Percentiles rank a stretch among this genome's conserved stretches.
phyloP scores from a whole-genome alignment of 2,888 invertebrate genomes.

The Xestia rhomboidea region DNA sequence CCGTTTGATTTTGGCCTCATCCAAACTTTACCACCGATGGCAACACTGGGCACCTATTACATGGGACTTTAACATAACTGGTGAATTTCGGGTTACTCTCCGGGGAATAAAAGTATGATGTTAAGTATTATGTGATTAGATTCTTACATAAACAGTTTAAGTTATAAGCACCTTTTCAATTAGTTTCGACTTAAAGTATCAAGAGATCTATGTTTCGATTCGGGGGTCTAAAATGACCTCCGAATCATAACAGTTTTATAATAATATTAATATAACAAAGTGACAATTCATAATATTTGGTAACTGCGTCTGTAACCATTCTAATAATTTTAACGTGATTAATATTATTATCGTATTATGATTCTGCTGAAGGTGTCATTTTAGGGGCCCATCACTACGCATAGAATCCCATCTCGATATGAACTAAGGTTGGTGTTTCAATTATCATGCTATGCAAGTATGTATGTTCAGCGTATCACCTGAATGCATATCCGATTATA shows the following conservation, averaged over 20 bases:
- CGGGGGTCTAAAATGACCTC: not conserved
- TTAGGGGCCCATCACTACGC: too few relatives aligned
- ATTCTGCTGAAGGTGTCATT: not conserved
- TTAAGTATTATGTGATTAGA: not conserved
- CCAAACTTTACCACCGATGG: not conserved
- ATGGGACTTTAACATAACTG: not conserved
- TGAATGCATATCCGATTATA: slow-evolving; percentile 45
- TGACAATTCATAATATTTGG: too few relatives aligned
- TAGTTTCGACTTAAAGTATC: not conserved
- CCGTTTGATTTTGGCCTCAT: not conserved
- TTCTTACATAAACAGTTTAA: not conserved
- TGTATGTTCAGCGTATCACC: slow-evolving; percentile 37
- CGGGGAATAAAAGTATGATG: not conserved
- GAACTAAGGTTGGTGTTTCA: slow-evolving; percentile 54
- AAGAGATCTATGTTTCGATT: not conserved
- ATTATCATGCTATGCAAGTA: slow-evolving; percentile 49
- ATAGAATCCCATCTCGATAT: slow-evolving; percentile 22
- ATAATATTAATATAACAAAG: too few relatives aligned
- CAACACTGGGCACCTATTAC: not conserved
- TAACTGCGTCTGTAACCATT: not conserved
- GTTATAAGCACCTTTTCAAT: not conserved
- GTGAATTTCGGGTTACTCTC: not conserved
- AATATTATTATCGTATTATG: not conserved
- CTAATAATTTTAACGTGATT: not conserved
- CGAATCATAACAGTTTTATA: too few relatives aligned